These are phyloP conservation scores for Numida meleagris DNA, from an alignment of 2,113 vertebrate species.

Conservation along the genomic window DNA sequence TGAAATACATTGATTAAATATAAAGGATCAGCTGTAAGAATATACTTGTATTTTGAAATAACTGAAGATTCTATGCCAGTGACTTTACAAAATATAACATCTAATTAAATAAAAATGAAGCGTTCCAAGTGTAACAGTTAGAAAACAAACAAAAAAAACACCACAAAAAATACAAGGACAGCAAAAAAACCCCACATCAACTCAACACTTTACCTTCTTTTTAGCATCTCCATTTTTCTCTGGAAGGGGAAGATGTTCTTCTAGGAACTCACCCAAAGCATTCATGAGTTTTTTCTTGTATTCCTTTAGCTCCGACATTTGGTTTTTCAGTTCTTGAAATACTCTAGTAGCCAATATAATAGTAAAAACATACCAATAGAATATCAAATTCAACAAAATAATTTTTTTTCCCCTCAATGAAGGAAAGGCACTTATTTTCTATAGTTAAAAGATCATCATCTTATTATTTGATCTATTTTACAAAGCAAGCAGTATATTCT, in stretches of 20 bases:
- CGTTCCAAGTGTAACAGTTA: neutral
- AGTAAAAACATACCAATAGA: constrained; percentile 13
- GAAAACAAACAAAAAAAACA: neutral
- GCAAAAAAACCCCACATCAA: neutral
- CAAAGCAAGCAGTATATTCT: neutral
- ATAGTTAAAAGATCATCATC: neutral
- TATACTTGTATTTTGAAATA: neutral
- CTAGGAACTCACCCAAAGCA: constrained; percentile 66
- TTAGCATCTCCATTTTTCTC: neutral
- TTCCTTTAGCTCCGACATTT: constrained; percentile 5
- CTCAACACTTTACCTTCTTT: constrained; percentile 64
- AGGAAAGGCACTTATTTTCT: neutral
- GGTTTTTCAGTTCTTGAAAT: constrained; percentile 32
- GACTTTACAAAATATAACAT: neutral
- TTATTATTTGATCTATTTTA: neutral
- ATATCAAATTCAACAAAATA: neutral
- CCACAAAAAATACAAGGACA: neutral
- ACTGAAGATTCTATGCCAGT: neutral
- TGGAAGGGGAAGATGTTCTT: constrained; percentile 74
- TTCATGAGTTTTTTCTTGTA: constrained; percentile 61
- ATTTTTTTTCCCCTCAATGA: neutral
- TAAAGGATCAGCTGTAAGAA: neutral
- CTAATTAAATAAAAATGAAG: neutral
- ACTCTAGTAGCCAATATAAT: neutral
- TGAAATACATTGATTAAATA: neutral